Evolutionary conservation across 2,888 invertebrate species (phyloP).

Genomic region (Arrhopalites spinosus): DNA sequence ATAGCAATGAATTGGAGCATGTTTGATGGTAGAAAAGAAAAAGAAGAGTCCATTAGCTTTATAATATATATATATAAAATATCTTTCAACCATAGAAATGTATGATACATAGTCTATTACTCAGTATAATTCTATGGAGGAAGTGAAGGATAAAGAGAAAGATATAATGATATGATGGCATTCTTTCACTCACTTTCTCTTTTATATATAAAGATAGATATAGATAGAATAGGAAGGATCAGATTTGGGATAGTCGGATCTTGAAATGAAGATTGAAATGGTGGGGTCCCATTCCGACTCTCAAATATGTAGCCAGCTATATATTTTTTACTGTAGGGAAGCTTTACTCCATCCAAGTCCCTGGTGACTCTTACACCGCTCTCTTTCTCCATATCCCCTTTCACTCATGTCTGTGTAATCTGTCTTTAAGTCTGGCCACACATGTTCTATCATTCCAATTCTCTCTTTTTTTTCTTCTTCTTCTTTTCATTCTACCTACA

Average conservation of each 20-base stretch:
- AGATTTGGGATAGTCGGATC: constrained; percentile 24
- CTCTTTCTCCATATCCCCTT: constrained; percentile 3
- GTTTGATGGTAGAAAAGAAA: not conserved
- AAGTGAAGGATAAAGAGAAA: not conserved
- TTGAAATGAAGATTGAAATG: constrained; percentile 36
- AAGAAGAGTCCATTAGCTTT: not conserved
- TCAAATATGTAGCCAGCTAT: constrained; percentile 6
- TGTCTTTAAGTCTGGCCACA: not conserved
- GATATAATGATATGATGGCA: not conserved
- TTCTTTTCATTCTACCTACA: not conserved
- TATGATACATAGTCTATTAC: not conserved
- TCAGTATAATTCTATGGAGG: not conserved
- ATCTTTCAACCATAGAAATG: no score
- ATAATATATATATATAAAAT: not conserved
- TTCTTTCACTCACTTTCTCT: no score
- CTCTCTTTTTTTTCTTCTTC: not conserved
- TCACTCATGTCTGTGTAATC: constrained; percentile 1
- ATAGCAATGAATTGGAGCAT: constrained; percentile 7
- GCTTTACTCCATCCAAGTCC: constrained; percentile 15
- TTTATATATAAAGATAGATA: not conserved
- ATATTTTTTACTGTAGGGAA: constrained; percentile 24
- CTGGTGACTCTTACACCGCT: constrained; percentile 17
- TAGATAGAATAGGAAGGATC: no score
- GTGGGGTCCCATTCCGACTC: constrained; percentile 14
- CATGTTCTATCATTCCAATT: not conserved